phyloP scores from a whole-genome alignment of 2,888 invertebrate genomes.

The Ectemnius lituratus region DNA sequence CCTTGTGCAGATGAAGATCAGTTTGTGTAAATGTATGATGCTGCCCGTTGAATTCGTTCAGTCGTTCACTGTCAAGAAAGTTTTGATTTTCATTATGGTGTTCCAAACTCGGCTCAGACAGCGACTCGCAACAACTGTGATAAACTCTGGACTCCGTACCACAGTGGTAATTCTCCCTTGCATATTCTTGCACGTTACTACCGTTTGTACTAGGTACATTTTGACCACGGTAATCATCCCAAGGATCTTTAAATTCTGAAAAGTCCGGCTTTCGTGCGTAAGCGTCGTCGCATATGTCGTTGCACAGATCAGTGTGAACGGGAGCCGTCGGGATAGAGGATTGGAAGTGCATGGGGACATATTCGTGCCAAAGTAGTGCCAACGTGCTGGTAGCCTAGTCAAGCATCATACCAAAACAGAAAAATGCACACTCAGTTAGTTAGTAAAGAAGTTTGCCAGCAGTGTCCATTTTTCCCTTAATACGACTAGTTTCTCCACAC shows the following conservation, averaged over 20 bases:
- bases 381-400: constrained; percentile 75
- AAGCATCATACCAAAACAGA: constrained; percentile 77
- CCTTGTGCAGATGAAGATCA: not conserved
- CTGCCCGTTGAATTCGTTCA: no score
- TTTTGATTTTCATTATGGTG: constrained; percentile 10
- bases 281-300: constrained; percentile 53
- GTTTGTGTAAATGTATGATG: constrained; percentile 23
- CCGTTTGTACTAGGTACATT: constrained; percentile 17
- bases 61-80: no score
- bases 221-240: constrained; percentile 83
- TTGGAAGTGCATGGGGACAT: constrained; percentile 43
- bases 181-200: constrained; percentile 6
- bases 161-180: no score
- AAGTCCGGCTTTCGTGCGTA: constrained; percentile 63
- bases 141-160: constrained; percentile 5
- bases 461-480: constrained; percentile 67
- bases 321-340: constrained; percentile 34
- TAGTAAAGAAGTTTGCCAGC: constrained; percentile 67
- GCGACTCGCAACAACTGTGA: constrained; percentile 25
- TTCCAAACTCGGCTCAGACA: constrained; percentile 27
- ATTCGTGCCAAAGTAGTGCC: constrained; percentile 75
- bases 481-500: constrained; percentile 5
- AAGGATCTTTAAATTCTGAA: constrained; percentile 83
- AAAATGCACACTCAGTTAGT: constrained; percentile 74
- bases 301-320: constrained; percentile 47